Percentiles rank a stretch among this genome's conserved stretches.
Evolutionary conservation across 1,140 invertebrate species (phyloP).

Genomic region (Zaprionus ornatus): DNA sequence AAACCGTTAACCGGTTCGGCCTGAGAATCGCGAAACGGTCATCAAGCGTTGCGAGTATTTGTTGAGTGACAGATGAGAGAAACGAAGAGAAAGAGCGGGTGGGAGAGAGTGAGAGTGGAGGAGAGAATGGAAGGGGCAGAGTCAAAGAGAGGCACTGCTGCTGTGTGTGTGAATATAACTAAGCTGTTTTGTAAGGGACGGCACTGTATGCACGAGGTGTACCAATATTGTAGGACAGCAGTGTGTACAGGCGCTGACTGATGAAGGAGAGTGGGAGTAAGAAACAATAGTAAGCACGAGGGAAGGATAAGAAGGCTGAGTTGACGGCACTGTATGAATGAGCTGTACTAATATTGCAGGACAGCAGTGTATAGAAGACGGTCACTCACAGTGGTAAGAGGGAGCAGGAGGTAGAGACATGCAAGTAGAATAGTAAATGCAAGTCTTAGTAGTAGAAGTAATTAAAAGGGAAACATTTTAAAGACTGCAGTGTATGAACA

Average conservation of each 20-base stretch:
- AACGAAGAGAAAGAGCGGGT: too few relatives aligned
- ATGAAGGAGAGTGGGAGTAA: too few relatives aligned
- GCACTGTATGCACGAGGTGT: background rate
- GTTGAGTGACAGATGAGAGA: slow-evolving; percentile 10
- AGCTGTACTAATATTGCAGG: background rate
- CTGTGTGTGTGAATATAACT: too few relatives aligned
- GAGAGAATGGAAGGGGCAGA: too few relatives aligned
- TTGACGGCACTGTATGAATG: too few relatives aligned
- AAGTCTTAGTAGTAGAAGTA: too few relatives aligned
- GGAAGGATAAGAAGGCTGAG: too few relatives aligned
- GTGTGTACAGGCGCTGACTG: background rate
- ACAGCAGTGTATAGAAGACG: background rate
- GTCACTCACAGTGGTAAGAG: too few relatives aligned
- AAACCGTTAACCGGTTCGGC: slow-evolving; percentile 42
- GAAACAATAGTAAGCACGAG: too few relatives aligned
- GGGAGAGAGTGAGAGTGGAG: background rate
- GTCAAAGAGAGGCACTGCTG: background rate
- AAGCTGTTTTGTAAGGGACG: background rate
- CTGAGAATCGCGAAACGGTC: background rate
- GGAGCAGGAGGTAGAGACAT: too few relatives aligned
- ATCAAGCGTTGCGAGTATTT: slow-evolving; percentile 10
- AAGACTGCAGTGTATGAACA: background rate
- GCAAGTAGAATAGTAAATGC: too few relatives aligned
- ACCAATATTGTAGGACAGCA: background rate
- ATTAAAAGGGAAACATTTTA: too few relatives aligned